Evolutionary conservation across 1,140 invertebrate species (phyloP).

Genomic region (Drosophila saltans): DNA sequence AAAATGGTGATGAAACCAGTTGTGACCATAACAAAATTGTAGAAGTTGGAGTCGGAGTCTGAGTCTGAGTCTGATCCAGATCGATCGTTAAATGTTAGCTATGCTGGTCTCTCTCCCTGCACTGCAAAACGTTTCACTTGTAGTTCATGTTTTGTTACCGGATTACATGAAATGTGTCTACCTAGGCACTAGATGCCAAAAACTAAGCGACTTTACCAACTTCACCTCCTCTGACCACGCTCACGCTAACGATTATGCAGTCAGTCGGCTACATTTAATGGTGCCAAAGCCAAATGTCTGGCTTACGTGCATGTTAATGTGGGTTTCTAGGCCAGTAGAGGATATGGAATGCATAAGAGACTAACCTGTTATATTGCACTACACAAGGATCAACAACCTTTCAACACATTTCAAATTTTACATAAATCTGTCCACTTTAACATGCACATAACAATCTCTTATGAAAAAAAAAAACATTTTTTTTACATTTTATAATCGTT

Average conservation of each 20-base stretch:
- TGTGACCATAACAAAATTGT: slow-evolving; percentile 63
- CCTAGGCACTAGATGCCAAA: slow-evolving; percentile 13
- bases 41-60: slow-evolving; percentile 37
- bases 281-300: slow-evolving; percentile 23
- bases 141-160: slow-evolving; percentile 46
- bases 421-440: not conserved
- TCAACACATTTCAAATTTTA: not conserved
- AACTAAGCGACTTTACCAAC: not conserved
- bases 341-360: slow-evolving; percentile 29
- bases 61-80: slow-evolving; percentile 38
- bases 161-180: slow-evolving; percentile 61
- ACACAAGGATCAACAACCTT: slow-evolving; percentile 28
- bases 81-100: slow-evolving; percentile 49
- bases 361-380: not conserved
- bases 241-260: slow-evolving; percentile 3
- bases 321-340: slow-evolving; percentile 35
- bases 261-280: slow-evolving; percentile 16
- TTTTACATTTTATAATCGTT: not conserved
- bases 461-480: not conserved
- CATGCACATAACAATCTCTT: not conserved
- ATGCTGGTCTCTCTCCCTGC: slow-evolving; percentile 11
- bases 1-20: slow-evolving; percentile 74
- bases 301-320: slow-evolving; percentile 22
- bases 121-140: slow-evolving; percentile 50
- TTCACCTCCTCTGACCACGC: not conserved